phyloP scores from a whole-genome alignment of 1,140 invertebrate genomes.

The Bombus confusus region DNA sequence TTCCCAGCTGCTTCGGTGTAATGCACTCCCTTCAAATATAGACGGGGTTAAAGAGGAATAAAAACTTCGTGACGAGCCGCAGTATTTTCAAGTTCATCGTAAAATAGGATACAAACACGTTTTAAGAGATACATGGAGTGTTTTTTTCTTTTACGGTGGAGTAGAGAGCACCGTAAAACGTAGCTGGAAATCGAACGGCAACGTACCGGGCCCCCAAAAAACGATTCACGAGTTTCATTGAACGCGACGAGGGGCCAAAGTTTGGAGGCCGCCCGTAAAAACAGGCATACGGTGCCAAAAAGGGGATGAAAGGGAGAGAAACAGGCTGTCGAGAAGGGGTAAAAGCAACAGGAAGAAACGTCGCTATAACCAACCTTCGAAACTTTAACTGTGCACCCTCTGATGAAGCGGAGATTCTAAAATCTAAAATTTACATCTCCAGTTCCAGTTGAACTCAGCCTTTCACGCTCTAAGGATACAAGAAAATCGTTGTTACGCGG shows the following conservation, averaged over 20 bases:
- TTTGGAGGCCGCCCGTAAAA: constrained; percentile 42
- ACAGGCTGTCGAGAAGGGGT: constrained; percentile 28
- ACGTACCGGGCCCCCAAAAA: constrained; percentile 20
- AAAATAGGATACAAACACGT: neutral
- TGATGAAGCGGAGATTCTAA: neutral
- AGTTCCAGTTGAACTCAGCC: neutral
- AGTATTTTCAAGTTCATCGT: neutral
- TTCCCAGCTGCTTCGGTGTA: neutral
- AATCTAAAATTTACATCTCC: neutral
- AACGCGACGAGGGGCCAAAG: constrained; percentile 29
- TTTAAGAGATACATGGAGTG: neutral
- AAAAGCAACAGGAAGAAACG: constrained; percentile 37
- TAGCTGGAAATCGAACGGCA: constrained; percentile 23
- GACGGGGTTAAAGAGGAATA: neutral
- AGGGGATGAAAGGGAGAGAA: constrained; percentile 31
- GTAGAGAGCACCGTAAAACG: neutral
- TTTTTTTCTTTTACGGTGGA: neutral
- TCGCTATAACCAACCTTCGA: neutral
- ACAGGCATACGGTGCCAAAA: constrained; percentile 33
- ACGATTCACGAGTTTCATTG: constrained; percentile 46
- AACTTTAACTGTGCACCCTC: neutral
- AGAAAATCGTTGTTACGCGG: too few species aligned
- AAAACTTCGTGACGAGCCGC: neutral
- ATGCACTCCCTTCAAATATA: neutral
- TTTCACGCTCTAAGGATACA: neutral